Percentiles rank a stretch among this genome's conserved stretches.
These are phyloP conservation scores for Neostethus bicornis DNA, from an alignment of 2,797 vertebrate species.

Conservation along the genomic window DNA sequence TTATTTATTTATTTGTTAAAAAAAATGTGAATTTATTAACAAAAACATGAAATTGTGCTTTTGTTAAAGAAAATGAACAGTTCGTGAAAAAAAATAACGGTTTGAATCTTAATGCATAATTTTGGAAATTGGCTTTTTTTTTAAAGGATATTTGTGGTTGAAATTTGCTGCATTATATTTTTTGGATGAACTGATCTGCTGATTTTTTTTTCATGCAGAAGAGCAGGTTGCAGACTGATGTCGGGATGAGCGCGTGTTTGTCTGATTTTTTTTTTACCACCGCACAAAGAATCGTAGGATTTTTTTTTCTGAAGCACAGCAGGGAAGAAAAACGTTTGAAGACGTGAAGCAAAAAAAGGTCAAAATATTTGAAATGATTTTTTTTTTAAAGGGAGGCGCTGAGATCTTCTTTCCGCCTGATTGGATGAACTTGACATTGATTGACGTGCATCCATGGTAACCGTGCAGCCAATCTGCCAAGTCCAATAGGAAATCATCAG, in stretches of 20 bases:
- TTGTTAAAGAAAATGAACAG: too few species aligned
- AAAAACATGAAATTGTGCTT: too few species aligned
- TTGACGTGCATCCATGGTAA: constrained; percentile 93
- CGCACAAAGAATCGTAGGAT: constrained; percentile 55
- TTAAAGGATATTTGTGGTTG: too few species aligned
- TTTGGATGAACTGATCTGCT: constrained; percentile 1
- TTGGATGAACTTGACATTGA: constrained; percentile 91
- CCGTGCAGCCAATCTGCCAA: constrained; percentile 90
- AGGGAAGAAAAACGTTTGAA: constrained; percentile 65
- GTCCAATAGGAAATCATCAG: constrained; percentile 87
- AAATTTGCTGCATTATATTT: too few species aligned
- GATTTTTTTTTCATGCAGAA: constrained; percentile 11
- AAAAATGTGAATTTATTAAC: too few species aligned
- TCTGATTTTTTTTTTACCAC: constrained; percentile 42
- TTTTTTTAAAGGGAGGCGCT: constrained; percentile 84
- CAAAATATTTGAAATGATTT: constrained; percentile 82
- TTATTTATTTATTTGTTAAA: too few species aligned
- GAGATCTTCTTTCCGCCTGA: constrained; percentile 82
- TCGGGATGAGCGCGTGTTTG: constrained; percentile 42
- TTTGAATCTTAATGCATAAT: too few species aligned
- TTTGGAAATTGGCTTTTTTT: too few species aligned
- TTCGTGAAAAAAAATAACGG: too few species aligned
- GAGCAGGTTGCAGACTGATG: constrained; percentile 5
- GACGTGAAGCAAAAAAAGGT: constrained; percentile 78
- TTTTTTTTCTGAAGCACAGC: constrained; percentile 48